Evolutionary conservation across 2,797 vertebrate genomes (phyloP).

Genomic region (Rousettus madagascariensis): DNA sequence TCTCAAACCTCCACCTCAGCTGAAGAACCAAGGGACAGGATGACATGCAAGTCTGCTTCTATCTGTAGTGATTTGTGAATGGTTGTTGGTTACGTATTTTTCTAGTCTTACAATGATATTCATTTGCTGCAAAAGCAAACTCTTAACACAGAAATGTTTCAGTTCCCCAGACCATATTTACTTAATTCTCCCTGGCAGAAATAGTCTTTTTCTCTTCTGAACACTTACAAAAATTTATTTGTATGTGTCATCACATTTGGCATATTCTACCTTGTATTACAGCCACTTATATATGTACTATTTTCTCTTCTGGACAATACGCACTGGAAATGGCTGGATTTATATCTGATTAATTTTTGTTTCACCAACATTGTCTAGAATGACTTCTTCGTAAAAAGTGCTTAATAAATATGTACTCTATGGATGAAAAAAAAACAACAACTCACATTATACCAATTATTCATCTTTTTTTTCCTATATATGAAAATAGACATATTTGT

Average conservation of each 20-base stretch:
- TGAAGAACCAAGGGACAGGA: not conserved
- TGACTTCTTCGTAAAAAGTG: not conserved
- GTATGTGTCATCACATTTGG: slow-evolving; percentile 12
- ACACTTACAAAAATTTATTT: slow-evolving; percentile 22
- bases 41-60: not conserved
- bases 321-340: not conserved
- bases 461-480: not conserved
- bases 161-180: slow-evolving; percentile 32
- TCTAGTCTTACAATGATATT: slow-evolving; percentile 35
- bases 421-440: not conserved
- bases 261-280: not conserved
- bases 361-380: not conserved
- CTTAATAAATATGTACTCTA: not conserved
- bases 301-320: not conserved
- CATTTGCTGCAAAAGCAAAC: slow-evolving; percentile 45
- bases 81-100: slow-evolving; percentile 17
- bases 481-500: not conserved
- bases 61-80: not conserved
- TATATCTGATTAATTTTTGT: not conserved
- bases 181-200: slow-evolving; percentile 41
- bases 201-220: slow-evolving; percentile 44
- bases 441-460: not conserved
- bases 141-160: slow-evolving; percentile 58
- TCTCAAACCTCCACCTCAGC: not conserved
- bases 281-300: not conserved